Base-by-base conservation (phyloP, 2,797 vertebrate species). In the Orestias chungarensis region DNA sequence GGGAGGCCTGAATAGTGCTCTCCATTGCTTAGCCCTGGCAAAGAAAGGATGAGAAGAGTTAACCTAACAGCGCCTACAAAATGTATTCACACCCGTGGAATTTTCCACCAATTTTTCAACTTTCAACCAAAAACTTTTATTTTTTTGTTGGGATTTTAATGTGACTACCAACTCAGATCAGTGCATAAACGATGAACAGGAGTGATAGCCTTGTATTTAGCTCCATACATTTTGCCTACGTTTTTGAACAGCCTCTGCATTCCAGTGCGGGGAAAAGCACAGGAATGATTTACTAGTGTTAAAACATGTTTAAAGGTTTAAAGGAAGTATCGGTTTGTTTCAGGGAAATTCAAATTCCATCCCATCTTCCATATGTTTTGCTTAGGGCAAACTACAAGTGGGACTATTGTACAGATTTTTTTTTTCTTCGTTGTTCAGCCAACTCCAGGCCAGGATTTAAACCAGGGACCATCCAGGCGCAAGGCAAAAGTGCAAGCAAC, bases 11-110 rank as follows among this genome's bases (percentile, higher is more conserved):
- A 46, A 84, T 23, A 11, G 91, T 68, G 71, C 81, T 80, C 71
- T 91, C 92, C 93, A 94, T 95, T 25, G 29, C 75, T 71, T 76
- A 78, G 59, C 9, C 10, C 88, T 92, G 71, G 70, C 77, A 81
- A 15, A 81, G 8, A 14, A 68, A 42, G n/a, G 18, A 5, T 82
- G 23, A 61, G 44, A 81, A 55, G 35, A 71, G 2, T 80, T 87
- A 49, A 77, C n/a, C 79, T 23, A 66, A 62, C 4, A 62, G 65
- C 40, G 59, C 20, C 35, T 42, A 14, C 20, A 25, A 3, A 8
- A 25, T 14, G 38, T 62, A 40, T 62, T 62, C n/a, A 62, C 7
- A 42, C 23, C 23, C n/a, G 10, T 38, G 12, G 23, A 25, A 62
- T 35, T 25, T 62, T 62, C 25, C 12, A n/a, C n/a, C 14, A 62